These are phyloP conservation scores for Gobiocypris rarus DNA, from an alignment of 2,113 vertebrate genomes.

Conservation along the genomic window DNA sequence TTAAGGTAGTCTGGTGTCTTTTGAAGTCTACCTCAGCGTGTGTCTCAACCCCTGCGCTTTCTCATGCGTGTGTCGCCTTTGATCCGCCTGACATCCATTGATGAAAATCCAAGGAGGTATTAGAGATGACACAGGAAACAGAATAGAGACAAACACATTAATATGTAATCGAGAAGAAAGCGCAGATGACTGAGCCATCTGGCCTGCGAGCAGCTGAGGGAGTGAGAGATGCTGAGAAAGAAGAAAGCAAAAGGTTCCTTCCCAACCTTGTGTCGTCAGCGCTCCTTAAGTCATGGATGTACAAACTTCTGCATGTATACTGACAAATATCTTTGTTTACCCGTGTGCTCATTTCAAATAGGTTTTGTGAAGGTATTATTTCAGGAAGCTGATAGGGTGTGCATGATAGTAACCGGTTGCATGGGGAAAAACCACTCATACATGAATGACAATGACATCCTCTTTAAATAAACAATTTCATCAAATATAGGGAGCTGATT, in stretches of 20 bases:
- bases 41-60: conserved; percentile 7
- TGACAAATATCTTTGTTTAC: neutral
- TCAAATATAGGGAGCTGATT: neutral
- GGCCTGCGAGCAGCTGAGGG: conserved; percentile 27
- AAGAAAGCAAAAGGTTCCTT: conserved; percentile 9
- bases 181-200: conserved; percentile 54
- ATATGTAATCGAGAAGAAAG: conserved; percentile 53
- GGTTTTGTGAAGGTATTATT: neutral
- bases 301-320: neutral
- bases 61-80: conserved; percentile 43
- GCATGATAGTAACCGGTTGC: neutral
- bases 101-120: conserved; percentile 40
- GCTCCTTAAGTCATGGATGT: neutral
- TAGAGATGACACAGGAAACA: conserved; percentile 48
- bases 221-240: neutral
- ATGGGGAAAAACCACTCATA: too few species aligned
- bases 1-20: conserved; percentile 13
- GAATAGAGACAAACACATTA: conserved; percentile 50
- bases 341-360: neutral
- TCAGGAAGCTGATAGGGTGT: neutral
- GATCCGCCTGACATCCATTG: conserved; percentile 35
- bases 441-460: neutral
- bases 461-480: neutral
- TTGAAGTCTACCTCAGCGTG: conserved; percentile 15
- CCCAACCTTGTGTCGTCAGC: too few species aligned